Percentiles rank a stretch among this genome's conserved stretches.
phyloP scores from a whole-genome alignment of 2,888 invertebrate species.

The Parnassius orleans region DNA sequence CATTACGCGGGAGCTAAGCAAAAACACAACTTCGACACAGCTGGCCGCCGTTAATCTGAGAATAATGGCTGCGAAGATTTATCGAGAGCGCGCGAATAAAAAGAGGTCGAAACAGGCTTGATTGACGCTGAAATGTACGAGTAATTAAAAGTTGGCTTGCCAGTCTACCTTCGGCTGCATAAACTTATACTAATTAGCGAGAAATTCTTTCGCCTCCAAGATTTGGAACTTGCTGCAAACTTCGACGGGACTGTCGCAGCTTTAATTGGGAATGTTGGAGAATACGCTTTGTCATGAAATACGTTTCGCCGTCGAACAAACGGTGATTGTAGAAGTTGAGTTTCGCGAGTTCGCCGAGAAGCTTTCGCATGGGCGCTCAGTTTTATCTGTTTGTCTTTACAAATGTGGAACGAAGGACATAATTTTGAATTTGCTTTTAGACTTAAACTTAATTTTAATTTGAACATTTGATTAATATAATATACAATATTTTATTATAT shows the following conservation, averaged over 20 bases:
- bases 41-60: conserved; percentile 48
- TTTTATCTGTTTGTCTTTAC: conserved; percentile 18
- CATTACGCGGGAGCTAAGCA: conserved; percentile 48
- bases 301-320: conserved; percentile 47
- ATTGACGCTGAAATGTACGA: conserved; percentile 50
- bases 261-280: conserved; percentile 77
- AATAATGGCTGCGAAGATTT: conserved; percentile 42
- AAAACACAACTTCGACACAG: conserved; percentile 53
- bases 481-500: no score
- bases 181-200: conserved; percentile 77
- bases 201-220: conserved; percentile 74
- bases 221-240: conserved; percentile 69
- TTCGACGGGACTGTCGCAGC: conserved; percentile 70
- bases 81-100: conserved; percentile 38
- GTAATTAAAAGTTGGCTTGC: conserved; percentile 72
- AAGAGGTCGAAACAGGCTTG: conserved; percentile 44
- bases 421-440: conserved; percentile 1
- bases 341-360: conserved; percentile 33
- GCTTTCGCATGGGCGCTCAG: conserved; percentile 22
- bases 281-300: conserved; percentile 73
- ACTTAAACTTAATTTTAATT: conserved; percentile 17
- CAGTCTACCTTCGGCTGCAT: conserved; percentile 61
- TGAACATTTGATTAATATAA: conserved; percentile 7
- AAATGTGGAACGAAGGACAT: conserved; percentile 1
- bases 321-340: conserved; percentile 53